phyloP scores from a whole-genome alignment of 2,888 invertebrate genomes.

The Spisula subtruncata region DNA sequence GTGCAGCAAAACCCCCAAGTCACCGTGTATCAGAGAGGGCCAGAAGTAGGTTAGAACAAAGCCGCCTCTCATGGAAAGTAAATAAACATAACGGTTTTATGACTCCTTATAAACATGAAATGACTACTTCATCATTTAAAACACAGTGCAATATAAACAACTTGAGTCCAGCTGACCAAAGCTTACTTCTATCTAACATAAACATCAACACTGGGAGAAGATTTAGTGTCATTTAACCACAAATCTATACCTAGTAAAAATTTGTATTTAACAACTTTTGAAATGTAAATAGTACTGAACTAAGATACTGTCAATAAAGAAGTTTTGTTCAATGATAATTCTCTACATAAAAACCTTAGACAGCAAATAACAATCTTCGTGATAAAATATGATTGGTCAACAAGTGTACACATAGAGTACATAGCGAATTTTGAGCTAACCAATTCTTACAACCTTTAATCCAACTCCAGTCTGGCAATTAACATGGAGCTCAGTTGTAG shows the following conservation, averaged over 20 bases:
- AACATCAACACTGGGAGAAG: neutral
- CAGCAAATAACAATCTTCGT: too few relatives aligned
- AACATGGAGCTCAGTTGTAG: too few relatives aligned
- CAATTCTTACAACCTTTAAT: too few relatives aligned
- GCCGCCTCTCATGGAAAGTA: neutral
- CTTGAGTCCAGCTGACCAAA: constrained; percentile 43
- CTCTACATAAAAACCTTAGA: too few relatives aligned
- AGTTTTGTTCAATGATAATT: too few relatives aligned
- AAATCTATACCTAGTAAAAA: neutral
- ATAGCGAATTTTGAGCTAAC: too few relatives aligned
- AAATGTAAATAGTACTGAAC: too few relatives aligned
- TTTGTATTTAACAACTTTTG: neutral
- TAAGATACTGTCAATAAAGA: too few relatives aligned
- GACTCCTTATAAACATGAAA: constrained; percentile 12
- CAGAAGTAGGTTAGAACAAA: constrained; percentile 34
- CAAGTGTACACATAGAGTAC: too few relatives aligned
- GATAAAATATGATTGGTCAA: too few relatives aligned
- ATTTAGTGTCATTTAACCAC: neutral
- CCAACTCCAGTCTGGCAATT: too few relatives aligned
- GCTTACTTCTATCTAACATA: neutral
- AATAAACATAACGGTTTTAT: constrained; percentile 32
- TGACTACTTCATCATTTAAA: constrained; percentile 10
- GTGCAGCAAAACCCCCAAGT: neutral
- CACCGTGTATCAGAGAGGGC: neutral
- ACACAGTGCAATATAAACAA: constrained; percentile 35